These are phyloP conservation scores for Phoebastria nigripes DNA, from an alignment of 2,797 vertebrate genomes.

Conservation along the genomic window DNA sequence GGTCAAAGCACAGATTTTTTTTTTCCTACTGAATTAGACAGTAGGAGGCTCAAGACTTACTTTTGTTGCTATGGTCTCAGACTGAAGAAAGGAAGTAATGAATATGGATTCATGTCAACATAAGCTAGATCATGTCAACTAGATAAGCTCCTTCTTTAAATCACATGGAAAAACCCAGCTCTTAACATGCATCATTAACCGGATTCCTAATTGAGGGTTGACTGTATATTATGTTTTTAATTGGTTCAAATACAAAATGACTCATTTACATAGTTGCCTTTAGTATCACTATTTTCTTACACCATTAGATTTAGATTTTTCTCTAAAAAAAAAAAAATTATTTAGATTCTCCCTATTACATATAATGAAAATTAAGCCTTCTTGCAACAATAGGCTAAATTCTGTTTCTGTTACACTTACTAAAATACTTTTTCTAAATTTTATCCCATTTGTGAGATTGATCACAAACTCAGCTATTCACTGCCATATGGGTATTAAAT, in stretches of 20 bases:
- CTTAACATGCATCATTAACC: background rate
- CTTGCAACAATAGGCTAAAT: background rate
- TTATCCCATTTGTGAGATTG: background rate
- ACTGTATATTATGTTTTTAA: background rate
- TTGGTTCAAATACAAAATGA: background rate
- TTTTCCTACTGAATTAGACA: background rate
- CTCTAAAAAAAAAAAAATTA: background rate
- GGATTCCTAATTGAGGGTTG: background rate
- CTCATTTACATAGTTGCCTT: background rate
- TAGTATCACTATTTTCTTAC: background rate
- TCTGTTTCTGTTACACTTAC: background rate
- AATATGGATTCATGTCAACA: background rate
- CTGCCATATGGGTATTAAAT: background rate
- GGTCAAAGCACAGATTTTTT: background rate
- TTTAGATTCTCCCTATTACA: background rate
- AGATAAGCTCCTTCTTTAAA: background rate
- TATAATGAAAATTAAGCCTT: background rate
- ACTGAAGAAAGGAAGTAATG: background rate
- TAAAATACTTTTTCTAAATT: background rate
- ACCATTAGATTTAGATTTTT: background rate
- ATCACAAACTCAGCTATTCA: background rate
- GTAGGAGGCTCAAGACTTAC: background rate
- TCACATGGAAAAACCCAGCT: background rate
- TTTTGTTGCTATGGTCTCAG: background rate
- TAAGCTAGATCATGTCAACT: background rate